These are phyloP conservation scores for Microctenopoma lineatum DNA, from an alignment of 2,797 vertebrate genomes.

Conservation along the genomic window DNA sequence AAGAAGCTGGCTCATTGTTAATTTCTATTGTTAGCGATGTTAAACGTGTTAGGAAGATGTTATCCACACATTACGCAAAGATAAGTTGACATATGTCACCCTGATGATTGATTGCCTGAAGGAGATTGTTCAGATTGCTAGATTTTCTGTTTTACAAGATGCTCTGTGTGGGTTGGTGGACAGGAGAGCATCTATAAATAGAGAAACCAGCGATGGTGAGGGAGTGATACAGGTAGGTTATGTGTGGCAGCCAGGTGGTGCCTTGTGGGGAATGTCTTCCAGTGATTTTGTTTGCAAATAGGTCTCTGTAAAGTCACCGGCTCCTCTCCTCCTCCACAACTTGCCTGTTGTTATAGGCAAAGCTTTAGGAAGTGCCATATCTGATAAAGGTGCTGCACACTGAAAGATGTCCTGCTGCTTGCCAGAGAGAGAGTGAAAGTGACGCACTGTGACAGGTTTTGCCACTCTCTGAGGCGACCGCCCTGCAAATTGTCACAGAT, in stretches of 20 bases:
- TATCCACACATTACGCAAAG: conserved; percentile 55
- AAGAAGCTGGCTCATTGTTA: conserved; percentile 51
- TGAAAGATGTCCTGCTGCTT: conserved; percentile 72
- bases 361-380: conserved; percentile 79
- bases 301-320: conserved; percentile 72
- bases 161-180: conserved; percentile 61
- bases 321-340: conserved; percentile 59
- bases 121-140: conserved; percentile 60
- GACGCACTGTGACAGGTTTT: conserved; percentile 80
- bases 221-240: conserved; percentile 75
- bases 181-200: conserved; percentile 70
- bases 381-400: conserved; percentile 77
- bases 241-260: conserved; percentile 79
- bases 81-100: conserved; percentile 69
- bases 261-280: conserved; percentile 78
- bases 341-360: conserved; percentile 67
- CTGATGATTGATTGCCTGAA: conserved; percentile 65
- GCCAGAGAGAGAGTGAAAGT: conserved; percentile 72
- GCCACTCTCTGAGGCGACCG: conserved; percentile 76
- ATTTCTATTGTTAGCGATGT: conserved; percentile 52
- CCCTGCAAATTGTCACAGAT: conserved; percentile 78
- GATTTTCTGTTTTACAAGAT: conserved; percentile 71
- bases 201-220: conserved; percentile 57
- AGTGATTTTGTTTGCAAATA: conserved; percentile 84
- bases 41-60: conserved; percentile 59